Evolutionary conservation across 1,140 invertebrate species (phyloP).

Genomic region (Meloidogyne chitwoodi): DNA sequence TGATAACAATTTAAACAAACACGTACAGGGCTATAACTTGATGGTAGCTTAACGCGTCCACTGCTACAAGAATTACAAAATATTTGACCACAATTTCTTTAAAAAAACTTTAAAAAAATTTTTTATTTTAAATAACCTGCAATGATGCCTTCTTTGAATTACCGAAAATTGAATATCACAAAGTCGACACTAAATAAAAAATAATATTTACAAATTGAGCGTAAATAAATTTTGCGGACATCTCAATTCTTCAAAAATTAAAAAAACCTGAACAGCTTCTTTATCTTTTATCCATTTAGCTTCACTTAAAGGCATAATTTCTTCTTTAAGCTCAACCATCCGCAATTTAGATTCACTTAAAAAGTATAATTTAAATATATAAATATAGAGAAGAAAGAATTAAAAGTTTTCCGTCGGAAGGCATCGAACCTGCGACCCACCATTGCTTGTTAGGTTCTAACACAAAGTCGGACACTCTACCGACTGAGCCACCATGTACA

Average conservation of each 20-base stretch:
- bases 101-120: slow-evolving; percentile 8
- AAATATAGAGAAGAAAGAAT: too few species aligned
- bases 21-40: slow-evolving; percentile 40
- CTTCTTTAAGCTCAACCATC: slow-evolving; percentile 42
- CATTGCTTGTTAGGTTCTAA: too few species aligned
- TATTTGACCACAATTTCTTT: slow-evolving; percentile 43
- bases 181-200: slow-evolving; percentile 17
- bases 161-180: slow-evolving; percentile 35
- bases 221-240: too few species aligned
- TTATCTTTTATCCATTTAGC: slow-evolving; percentile 40
- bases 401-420: too few species aligned
- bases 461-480: too few species aligned
- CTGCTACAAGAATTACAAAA: slow-evolving; percentile 38
- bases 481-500: too few species aligned
- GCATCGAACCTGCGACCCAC: too few species aligned
- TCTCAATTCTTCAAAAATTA: too few species aligned
- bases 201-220: too few species aligned
- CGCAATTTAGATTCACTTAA: slow-evolving; percentile 44
- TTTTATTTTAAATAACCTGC: slow-evolving; percentile 29
- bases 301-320: slow-evolving; percentile 44
- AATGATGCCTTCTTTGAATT: slow-evolving; percentile 39
- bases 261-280: slow-evolving; percentile 16
- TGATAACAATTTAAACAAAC: slow-evolving; percentile 39
- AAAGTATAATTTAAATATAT: too few species aligned
- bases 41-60: slow-evolving; percentile 42